Evolutionary conservation across 1,140 invertebrate genomes (phyloP).

Genomic region (Leptonema lineaticorne): DNA sequence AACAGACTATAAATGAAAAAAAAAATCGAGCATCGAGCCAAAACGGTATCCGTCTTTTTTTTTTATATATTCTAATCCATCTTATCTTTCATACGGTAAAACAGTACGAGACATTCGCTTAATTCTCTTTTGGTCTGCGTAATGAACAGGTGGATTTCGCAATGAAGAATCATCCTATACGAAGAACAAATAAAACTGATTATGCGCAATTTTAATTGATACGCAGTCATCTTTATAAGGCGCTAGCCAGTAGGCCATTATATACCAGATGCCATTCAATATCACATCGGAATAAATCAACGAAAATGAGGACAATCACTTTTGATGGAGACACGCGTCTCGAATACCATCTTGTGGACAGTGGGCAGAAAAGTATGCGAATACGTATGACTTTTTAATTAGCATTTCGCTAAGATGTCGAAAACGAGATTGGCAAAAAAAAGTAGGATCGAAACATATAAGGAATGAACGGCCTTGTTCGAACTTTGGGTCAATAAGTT

Average conservation of each 20-base stretch:
- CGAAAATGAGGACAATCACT: background rate
- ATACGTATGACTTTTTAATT: background rate
- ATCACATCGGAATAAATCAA: conserved; percentile 7
- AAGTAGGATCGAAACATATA: background rate
- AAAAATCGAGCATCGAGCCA: too few species aligned
- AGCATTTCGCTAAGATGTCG: background rate
- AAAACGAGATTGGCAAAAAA: background rate
- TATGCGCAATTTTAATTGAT: background rate
- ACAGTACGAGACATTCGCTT: too few species aligned
- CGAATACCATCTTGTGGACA: background rate
- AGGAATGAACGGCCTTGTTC: conserved; percentile 4
- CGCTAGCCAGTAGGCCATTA: background rate
- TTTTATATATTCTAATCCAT: too few species aligned
- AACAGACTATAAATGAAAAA: too few species aligned
- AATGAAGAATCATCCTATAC: background rate
- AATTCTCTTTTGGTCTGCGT: too few species aligned
- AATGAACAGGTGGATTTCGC: background rate
- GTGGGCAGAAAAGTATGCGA: conserved; percentile 6
- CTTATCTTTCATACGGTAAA: too few species aligned
- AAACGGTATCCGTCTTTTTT: too few species aligned
- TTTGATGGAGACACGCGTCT: background rate
- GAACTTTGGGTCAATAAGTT: background rate
- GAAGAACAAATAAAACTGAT: background rate
- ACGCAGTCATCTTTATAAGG: background rate
- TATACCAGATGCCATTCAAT: background rate